Base-by-base conservation (phyloP, 2,797 vertebrate species). In the Psittacula derbiana region DNA sequence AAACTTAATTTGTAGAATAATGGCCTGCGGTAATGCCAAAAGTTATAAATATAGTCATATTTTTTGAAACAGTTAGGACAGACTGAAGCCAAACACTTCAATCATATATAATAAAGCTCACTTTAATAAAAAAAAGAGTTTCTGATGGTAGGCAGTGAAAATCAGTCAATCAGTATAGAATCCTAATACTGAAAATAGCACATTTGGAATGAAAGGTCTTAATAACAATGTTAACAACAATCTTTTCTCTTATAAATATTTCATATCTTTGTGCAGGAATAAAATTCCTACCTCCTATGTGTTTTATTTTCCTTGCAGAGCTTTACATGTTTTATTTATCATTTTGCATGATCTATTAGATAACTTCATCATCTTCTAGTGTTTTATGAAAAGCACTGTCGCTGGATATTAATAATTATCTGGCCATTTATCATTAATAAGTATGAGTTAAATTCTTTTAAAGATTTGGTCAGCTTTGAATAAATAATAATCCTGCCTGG, bases 1-100 rank as follows among this genome's bases (percentile, higher is more conserved):
- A 95, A 92, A 92, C 49, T 62, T 95, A 83, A 67, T 96, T 92
- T 92, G 79, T 86, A 95, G 76, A 79, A 72, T 93, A 96, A 96
- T 93, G 71, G 64, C 87, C 78, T 40, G 28, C 8, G 4, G 47
- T 20, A 66, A 76, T 84, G 85, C 60, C 55, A 61, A 12, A 79
- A 92, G 49, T 64, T 92, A 90, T 84, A 75, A 90, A 91, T 94
- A 73, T 49, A 92, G 75, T 83, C 11, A 33, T 85, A 49, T 83
- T 89, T 95, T 72, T 84, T 91, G 18, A 89, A 96, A 58, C 5
- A 47, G 44, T 55, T 58, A 43, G n/a, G 53, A 61, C 38, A 47
- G 64, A 74, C 40, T 13, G 44, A 88, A 88, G 85, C 57, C 64
- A 92, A 96, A 60, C 52, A 16, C 7, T 86, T 93, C 41, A 67